Conservation (phyloP, 2,113 vertebrate genomes). For the Notarius lentiginosus region DNA sequence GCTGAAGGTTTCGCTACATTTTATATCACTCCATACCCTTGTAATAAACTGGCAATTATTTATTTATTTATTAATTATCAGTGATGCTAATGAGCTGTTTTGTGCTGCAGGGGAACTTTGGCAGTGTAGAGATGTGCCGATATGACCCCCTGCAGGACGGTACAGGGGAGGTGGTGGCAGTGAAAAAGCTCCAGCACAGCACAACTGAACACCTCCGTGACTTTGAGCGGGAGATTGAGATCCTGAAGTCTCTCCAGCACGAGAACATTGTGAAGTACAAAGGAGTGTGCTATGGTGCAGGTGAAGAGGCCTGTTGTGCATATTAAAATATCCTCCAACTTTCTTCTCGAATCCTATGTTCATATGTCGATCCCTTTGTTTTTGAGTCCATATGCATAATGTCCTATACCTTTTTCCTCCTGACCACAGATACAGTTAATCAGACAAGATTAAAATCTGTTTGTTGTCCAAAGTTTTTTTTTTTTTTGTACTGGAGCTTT, state of each 20-base stretch:
- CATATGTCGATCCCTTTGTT: not conserved
- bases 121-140: constrained; percentile 96
- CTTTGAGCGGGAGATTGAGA: constrained; percentile 97
- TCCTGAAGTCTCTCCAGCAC: constrained; percentile 95
- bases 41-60: not conserved
- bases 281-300: constrained; percentile 96
- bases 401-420: not conserved
- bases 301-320: constrained; percentile 62
- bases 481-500: not conserved
- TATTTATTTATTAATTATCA: not conserved
- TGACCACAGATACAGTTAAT: not conserved
- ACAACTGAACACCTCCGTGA: constrained; percentile 92
- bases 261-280: constrained; percentile 99
- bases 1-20: not conserved
- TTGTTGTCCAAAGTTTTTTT: not conserved
- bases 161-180: constrained; percentile 96
- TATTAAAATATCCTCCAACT: not conserved
- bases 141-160: constrained; percentile 96
- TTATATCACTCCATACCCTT: not conserved
- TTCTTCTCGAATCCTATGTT: not conserved
- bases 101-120: constrained; percentile 88
- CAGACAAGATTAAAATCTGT: not conserved
- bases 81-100: not conserved
- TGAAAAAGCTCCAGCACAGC: constrained; percentile 96
- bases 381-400: not conserved